Evolutionary conservation across 2,797 vertebrate species (phyloP), one percentile per base, ranked within the genome.

Genomic region (Molossus alvarezi): DNA sequence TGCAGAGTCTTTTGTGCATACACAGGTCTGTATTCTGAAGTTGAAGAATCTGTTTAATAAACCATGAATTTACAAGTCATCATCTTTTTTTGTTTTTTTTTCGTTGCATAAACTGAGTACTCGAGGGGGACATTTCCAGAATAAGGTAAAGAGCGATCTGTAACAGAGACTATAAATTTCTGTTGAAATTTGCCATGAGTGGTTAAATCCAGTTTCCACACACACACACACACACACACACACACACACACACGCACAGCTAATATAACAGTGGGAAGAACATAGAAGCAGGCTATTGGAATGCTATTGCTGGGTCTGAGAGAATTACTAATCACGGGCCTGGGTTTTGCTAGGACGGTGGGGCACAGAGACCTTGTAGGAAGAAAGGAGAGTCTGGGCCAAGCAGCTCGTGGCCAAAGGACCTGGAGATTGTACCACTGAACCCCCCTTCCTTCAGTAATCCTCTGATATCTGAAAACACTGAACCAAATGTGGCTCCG

Each of bases 91-190:
- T 45, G 41, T 45, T 45, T 0, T 71, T 57, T 76, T 89, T 93
- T 82, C 89, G 62, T 25, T 90, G 51, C 67, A 82, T 75, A 84
- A 96, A 82, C 13, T 25, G 41, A 95, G 25, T 62, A 60, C 53
- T 89, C 84, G 75, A 48, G 79, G 69, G 76, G 88, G 81, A 77
- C 10, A 94, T 88, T 96, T 91, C 73, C 14, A 12, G 51, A 88
- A 90, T 64, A 91, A 93, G 58, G 81, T n/a, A 73, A 90, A 90
- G 27, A 57, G 21, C 51, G 69, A 89, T 82, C 79, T 60, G 55
- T 92, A 96, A 83, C 6, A 23, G 62, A 48, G 33, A 27, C 82
- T 92, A 95, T 88, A 79, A 51, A 91, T 93, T 90, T 93, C 79
- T 72, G 48, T 62, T 95, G 87, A 41, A 90, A 92, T 84, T 86